phyloP scores from a whole-genome alignment of 1,140 invertebrate genomes.

The Drosophila rufa region DNA sequence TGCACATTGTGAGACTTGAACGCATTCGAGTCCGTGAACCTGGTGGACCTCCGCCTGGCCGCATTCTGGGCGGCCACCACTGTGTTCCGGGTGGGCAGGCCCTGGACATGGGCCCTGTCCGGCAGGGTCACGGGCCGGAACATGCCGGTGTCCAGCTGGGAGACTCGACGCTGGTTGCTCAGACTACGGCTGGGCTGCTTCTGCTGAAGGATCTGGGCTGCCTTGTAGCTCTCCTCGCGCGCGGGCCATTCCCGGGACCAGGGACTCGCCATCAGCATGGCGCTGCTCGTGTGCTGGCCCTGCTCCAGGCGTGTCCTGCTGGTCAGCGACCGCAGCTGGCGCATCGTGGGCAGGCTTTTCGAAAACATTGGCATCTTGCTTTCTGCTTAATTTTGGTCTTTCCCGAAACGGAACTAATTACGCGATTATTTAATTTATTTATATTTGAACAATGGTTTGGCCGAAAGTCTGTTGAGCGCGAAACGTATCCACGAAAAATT shows the following conservation, averaged over 20 bases:
- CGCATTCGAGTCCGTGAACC: background rate
- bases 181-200: conserved; percentile 2
- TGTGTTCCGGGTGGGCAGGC: background rate
- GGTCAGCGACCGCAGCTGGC: background rate
- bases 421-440: background rate
- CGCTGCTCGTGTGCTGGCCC: background rate
- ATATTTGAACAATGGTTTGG: background rate
- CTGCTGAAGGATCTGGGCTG: background rate
- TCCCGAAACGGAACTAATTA: too few relatives aligned
- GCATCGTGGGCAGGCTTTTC: conserved; percentile 12
- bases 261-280: background rate
- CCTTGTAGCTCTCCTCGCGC: conserved; percentile 22
- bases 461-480: background rate
- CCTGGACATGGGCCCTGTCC: background rate
- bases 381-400: background rate
- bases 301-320: background rate
- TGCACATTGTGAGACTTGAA: too few relatives aligned
- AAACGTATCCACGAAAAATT: background rate
- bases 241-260: conserved; percentile 10
- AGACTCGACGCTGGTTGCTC: background rate
- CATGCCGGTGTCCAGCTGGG: background rate
- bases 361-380: conserved; percentile 23
- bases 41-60: background rate
- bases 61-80: conserved; percentile 9
- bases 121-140: background rate